Base-by-base conservation (phyloP, 2,888 invertebrate species). In the Microctonus aethiopoides region DNA sequence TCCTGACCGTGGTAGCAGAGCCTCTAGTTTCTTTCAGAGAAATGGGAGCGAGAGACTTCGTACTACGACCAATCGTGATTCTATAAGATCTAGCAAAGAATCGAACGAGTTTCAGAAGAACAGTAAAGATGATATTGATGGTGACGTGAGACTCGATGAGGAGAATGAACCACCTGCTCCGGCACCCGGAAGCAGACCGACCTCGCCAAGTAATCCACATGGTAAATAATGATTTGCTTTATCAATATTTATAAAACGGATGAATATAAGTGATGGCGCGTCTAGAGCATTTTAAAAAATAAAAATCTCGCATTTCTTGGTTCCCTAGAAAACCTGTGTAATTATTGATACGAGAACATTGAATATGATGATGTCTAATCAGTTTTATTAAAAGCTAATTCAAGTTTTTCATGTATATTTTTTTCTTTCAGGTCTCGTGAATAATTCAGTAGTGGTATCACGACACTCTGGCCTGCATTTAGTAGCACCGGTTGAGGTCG, bases 401-500 rank as follows among this genome's bases (percentile, higher is more conserved):
- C n/a, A n/a, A n/a, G n/a, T n/a, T n/a, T n/a, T n/a, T n/a, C n/a
- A n/a, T n/a, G n/a, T n/a, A n/a, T n/a, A n/a, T n/a, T n/a, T 41
- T 20, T n/a, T 46, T 68, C 41, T 54, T 71, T 22, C 70, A 84
- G 84, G 81, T 64, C 78, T 81, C 68, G 75, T 82, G 2, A 84
- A 85, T 13, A 85, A 86, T 73, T 83, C 85, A 6, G 78, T 85
- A 51, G 84, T 84, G 13, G 83, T 84, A 2, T 84, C 85, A 16
- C 79, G 85, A 62, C 76, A 86, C n/a, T 83, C 86, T 32, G 85
- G 84, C 64, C 80, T 85, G n/a, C 84, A 84, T 69, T 83, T 81
- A 1, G 90, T 87, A 81, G 89, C 88, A 84, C 87, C 89, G 74
- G 88, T 88, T 36, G 90, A 90, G 39, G 84, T 90, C 5, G 90